Evolutionary conservation across 2,113 vertebrate species (phyloP), one percentile per base, ranked within the genome.

Genomic region (Odocoileus virginianus): DNA sequence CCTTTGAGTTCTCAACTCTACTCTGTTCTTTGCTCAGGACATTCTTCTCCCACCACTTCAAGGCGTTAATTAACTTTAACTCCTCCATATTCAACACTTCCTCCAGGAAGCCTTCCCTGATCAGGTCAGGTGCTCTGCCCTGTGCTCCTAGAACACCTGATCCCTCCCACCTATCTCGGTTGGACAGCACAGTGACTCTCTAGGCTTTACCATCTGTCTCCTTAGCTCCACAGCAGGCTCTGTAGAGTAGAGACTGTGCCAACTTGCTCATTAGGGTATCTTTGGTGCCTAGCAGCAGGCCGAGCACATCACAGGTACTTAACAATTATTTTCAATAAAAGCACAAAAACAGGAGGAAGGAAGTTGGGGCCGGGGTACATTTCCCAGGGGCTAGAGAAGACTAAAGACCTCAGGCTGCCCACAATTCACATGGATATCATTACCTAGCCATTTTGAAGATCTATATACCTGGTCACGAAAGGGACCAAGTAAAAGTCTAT

Each of bases 261-360:
- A 43, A 36, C 87, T 33, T 74, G 71, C 58, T 92, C 57, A 64
- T 82, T 30, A 86, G 0, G 0, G 55, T 76, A 83, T 45, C 76
- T 85, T 60, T 13, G 81, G 28, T 64, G 40, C 27, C 23, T 36
- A 81, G 45, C 14, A 30, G 87, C 30, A 43, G 81, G 84, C 8
- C 13, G 47, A 58, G 30, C 6, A 95, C 47, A 92, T 17, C 67
- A 23, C 43, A 76, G 43, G 43, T 52, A 13, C 45, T 95, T 82
- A 94, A 76, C 83, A 91, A 95, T 40, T 54, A 97, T 71, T 81
- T 86, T 84, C 79, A 50, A 28, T n/a, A 61, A 93, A 94, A 79
- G 93, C 13, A 78, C n/a, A 16, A 89, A 2, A 87, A 2, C 30
- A 52, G 64, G 11, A 90, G 82, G 25, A 85, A 27, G 25, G 17